Evolutionary conservation across 2,888 invertebrate genomes (phyloP), one percentile per base, ranked within the genome.

Genomic region (Philereme transversata): DNA sequence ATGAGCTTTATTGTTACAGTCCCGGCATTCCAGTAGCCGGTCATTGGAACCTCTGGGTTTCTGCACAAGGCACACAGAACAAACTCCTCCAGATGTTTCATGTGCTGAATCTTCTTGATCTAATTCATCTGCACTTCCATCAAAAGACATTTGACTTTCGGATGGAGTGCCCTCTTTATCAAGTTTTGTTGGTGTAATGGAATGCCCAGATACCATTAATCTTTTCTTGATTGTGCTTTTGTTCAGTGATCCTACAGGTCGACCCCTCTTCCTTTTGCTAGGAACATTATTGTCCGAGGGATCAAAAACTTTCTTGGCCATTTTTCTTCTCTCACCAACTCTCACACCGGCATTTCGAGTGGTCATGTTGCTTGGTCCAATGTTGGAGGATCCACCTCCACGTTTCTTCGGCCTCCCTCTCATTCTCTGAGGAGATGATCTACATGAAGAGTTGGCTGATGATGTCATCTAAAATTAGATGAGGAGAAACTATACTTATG

Each of bases 231-330:
- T 87, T 4, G 94, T 93, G 47, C 93, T 87, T 79, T 94, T 94
- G 73, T 94, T 94, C 8, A 94, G 83, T 9, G 94, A 94, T 4
- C 94, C 95, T 4, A 94, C 89, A 8, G 95, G 95, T 51, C 95
- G 92, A 0, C 96, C 96, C 62, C 96, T 88, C 84, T 95, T 95
- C 49, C 95, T 88, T 77, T 95, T 94, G 70, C 93, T 94, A 7
- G 97, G 96, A 43, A 96, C 87, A 83, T 96, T 96, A 70, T 95
- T 96, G 75, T 97, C 97, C 0, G 97, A 97, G 4, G 97, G 97
- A 85, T 97, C 97, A 79, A 97, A 97, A 0, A 97, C 97, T 80
- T 96, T 96, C 78, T 96, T 97, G 0, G 96, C 97, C 92, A 96
- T 95, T 94, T 96, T 94, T 56, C 94, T 86, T 66, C 94, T 83